Evolutionary conservation across 1,140 invertebrate species (phyloP).

Genomic region (Sinonovacula constricta): DNA sequence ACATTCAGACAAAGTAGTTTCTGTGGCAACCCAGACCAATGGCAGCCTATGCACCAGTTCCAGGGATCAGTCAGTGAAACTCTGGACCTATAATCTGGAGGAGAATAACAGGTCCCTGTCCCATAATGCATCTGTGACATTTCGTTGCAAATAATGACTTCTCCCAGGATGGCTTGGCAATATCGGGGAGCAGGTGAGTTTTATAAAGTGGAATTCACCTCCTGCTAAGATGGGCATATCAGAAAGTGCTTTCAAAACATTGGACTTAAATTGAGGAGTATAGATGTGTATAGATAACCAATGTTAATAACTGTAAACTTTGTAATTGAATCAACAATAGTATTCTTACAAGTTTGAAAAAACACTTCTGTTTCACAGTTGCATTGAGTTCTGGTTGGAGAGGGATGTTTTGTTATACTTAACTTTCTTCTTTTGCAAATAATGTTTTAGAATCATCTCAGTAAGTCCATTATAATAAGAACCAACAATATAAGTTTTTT

Average conservation of each 20-base stretch:
- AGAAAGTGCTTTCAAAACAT: not conserved
- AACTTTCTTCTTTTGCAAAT: too few relatives aligned
- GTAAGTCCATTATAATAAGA: too few relatives aligned
- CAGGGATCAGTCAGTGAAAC: constrained; percentile 64
- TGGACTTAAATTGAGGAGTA: not conserved
- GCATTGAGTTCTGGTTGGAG: too few relatives aligned
- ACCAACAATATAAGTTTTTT: too few relatives aligned
- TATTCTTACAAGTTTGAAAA: not conserved
- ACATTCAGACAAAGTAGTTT: constrained; percentile 70
- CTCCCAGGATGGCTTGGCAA: constrained; percentile 22
- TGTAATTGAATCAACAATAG: not conserved
- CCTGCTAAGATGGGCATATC: not conserved
- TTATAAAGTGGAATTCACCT: not conserved
- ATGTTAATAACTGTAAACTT: not conserved
- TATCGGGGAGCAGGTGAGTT: constrained; percentile 72
- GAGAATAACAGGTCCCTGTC: constrained; percentile 17
- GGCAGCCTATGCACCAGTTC: constrained; percentile 67
- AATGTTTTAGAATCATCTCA: too few relatives aligned
- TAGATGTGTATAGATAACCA: not conserved
- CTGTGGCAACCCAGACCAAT: constrained; percentile 58
- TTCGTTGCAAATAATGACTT: constrained; percentile 44
- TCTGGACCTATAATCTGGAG: constrained; percentile 67
- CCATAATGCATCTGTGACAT: constrained; percentile 69
- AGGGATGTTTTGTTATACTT: too few relatives aligned
- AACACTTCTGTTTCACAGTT: not conserved